Percentiles rank a stretch among this genome's conserved stretches.
These are phyloP conservation scores for Montifringilla adamsi DNA, from an alignment of 2,113 vertebrate species.

Conservation along the genomic window DNA sequence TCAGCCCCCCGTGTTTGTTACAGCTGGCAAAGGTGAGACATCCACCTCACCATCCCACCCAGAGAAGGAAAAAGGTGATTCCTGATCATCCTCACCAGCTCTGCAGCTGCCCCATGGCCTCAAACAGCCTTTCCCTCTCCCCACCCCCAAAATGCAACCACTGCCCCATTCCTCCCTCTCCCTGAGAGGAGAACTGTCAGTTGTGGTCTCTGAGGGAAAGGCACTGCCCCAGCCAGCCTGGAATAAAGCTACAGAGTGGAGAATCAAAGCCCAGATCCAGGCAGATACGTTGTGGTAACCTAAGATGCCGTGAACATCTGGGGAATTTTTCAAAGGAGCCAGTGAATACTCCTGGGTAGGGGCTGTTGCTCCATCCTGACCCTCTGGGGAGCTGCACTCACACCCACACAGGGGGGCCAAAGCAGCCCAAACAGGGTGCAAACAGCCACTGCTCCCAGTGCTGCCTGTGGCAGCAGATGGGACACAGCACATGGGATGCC, in stretches of 20 bases:
- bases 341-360: not conserved
- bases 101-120: not conserved
- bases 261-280: slow-evolving; percentile 33
- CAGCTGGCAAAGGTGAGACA: not conserved
- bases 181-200: slow-evolving; percentile 3
- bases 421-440: not conserved
- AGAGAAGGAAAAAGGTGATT: not conserved
- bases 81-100: not conserved
- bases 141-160: not conserved
- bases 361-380: not conserved
- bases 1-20: not conserved
- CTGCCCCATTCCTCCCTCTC: slow-evolving; percentile 22
- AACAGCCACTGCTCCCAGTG: not conserved
- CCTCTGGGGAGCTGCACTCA: not conserved
- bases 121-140: slow-evolving; percentile 7
- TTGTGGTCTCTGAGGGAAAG: slow-evolving; percentile 54
- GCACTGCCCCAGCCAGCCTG: not conserved
- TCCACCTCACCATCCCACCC: not conserved
- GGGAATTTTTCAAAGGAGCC: slow-evolving; percentile 15
- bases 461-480: not conserved
- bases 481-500: not conserved
- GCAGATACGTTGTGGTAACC: not conserved
- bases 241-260: not conserved
- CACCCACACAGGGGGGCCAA: not conserved
- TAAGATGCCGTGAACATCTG: not conserved